Percentiles rank a stretch among this genome's conserved stretches.
phyloP scores from a whole-genome alignment of 2,797 vertebrate species.

The Catostomus latipinnis region DNA sequence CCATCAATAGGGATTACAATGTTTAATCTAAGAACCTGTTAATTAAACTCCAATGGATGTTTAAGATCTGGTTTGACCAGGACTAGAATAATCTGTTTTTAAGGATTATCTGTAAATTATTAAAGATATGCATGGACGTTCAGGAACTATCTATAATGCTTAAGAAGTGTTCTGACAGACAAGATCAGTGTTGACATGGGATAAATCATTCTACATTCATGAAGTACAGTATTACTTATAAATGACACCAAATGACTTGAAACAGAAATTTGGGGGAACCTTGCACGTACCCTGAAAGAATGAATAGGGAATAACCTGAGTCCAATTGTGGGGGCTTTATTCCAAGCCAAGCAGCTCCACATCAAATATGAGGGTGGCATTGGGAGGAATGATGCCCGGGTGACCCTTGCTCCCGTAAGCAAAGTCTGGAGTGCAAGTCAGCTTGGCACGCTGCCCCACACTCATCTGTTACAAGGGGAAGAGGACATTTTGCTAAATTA shows the following conservation, averaged over 20 bases:
- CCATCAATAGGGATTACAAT: constrained; percentile 50
- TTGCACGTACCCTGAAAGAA: constrained; percentile 56
- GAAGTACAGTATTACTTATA: too few species aligned
- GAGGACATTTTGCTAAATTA: background rate
- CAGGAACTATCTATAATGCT: background rate
- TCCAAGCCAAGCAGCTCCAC: constrained; percentile 85
- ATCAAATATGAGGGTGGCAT: constrained; percentile 83
- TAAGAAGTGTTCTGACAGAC: background rate
- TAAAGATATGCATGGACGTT: constrained; percentile 35
- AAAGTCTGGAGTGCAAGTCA: constrained; percentile 86
- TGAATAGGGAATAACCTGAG: constrained; percentile 59
- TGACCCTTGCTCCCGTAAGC: constrained; percentile 86
- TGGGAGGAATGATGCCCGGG: constrained; percentile 87
- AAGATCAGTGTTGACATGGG: too few species aligned
- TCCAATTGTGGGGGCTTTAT: constrained; percentile 63
- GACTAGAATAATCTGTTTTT: constrained; percentile 34
- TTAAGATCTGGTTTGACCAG: constrained; percentile 25
- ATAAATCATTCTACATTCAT: background rate
- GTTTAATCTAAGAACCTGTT: constrained; percentile 56
- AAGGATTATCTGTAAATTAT: constrained; percentile 32
- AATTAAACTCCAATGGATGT: constrained; percentile 47
- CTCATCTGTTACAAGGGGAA: constrained; percentile 80
- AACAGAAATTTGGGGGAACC: background rate
- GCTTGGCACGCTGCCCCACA: constrained; percentile 85
- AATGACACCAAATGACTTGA: background rate